These are phyloP conservation scores for Acronicta psi DNA, from an alignment of 2,888 invertebrate genomes.

Conservation along the genomic window DNA sequence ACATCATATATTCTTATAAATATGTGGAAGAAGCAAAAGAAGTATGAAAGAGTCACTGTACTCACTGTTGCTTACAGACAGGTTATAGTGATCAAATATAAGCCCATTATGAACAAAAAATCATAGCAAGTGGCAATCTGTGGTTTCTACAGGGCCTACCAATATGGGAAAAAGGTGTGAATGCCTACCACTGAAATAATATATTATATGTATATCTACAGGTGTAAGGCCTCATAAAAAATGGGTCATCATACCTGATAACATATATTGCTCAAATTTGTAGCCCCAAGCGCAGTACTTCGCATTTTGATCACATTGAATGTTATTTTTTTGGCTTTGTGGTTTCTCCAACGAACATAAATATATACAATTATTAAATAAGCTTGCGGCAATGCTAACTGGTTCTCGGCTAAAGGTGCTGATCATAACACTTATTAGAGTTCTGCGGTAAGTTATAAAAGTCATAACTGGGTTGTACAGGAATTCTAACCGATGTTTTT, in stretches of 20 bases:
- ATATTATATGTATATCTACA: too few relatives aligned
- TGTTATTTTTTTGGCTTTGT: conserved; percentile 36
- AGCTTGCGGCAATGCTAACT: conserved; percentile 52
- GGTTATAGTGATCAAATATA: too few relatives aligned
- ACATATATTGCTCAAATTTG: conserved; percentile 59
- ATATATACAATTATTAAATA: conserved; percentile 63
- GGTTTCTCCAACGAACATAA: conserved; percentile 58
- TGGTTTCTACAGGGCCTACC: too few relatives aligned
- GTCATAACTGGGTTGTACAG: conserved; percentile 28
- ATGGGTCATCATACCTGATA: conserved; percentile 54
- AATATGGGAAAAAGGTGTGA: too few relatives aligned
- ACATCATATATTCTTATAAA: too few relatives aligned
- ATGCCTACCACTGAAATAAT: too few relatives aligned
- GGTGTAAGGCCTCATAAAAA: too few relatives aligned
- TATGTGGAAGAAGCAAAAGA: too few relatives aligned
- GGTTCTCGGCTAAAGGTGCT: conserved; percentile 50
- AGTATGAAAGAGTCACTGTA: too few relatives aligned
- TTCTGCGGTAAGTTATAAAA: conserved; percentile 63
- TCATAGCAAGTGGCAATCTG: too few relatives aligned
- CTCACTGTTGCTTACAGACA: too few relatives aligned
- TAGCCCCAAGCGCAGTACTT: conserved; percentile 58
- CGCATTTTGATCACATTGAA: conserved; percentile 41
- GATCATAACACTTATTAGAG: conserved; percentile 64
- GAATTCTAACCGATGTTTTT: conserved; percentile 37
- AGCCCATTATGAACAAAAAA: too few relatives aligned